Evolutionary conservation across 1,140 invertebrate species (phyloP).

Genomic region (Ceratina calcarata): DNA sequence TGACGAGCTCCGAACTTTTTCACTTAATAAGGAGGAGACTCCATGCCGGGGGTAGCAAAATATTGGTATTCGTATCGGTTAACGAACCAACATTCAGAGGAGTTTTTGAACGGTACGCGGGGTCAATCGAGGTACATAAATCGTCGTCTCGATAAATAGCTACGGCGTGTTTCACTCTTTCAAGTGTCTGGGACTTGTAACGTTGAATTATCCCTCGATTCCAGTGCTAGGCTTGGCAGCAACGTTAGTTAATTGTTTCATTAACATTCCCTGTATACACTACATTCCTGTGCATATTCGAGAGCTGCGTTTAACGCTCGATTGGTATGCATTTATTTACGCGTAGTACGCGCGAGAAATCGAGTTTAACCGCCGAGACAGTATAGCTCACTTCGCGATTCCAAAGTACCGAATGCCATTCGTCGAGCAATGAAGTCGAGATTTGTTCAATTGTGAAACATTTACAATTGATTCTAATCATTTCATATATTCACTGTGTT

Average conservation of each 20-base stretch:
- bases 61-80: neutral
- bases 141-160: neutral
- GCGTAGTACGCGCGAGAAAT: slow-evolving; percentile 40
- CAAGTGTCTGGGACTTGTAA: slow-evolving; percentile 5
- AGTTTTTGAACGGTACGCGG: neutral
- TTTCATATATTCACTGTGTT: too few species aligned
- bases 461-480: neutral
- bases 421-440: neutral
- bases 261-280: slow-evolving; percentile 45
- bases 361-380: slow-evolving; percentile 19
- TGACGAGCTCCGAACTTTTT: slow-evolving; percentile 1
- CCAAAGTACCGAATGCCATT: neutral
- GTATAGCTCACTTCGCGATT: slow-evolving; percentile 18
- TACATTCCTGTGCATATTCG: slow-evolving; percentile 40
- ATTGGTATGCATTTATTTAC: slow-evolving; percentile 36
- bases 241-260: slow-evolving; percentile 41
- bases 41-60: neutral
- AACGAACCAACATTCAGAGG: slow-evolving; percentile 17
- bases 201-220: slow-evolving; percentile 10
- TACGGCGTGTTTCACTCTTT: neutral
- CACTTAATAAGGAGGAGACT: neutral
- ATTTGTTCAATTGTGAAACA: neutral
- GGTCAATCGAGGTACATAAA: neutral
- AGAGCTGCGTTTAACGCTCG: slow-evolving; percentile 35
- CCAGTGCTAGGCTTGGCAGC: neutral